Evolutionary conservation across 2,113 vertebrate genomes (phyloP), one percentile per base, ranked within the genome.

Genomic region (Rhinogobius similis): DNA sequence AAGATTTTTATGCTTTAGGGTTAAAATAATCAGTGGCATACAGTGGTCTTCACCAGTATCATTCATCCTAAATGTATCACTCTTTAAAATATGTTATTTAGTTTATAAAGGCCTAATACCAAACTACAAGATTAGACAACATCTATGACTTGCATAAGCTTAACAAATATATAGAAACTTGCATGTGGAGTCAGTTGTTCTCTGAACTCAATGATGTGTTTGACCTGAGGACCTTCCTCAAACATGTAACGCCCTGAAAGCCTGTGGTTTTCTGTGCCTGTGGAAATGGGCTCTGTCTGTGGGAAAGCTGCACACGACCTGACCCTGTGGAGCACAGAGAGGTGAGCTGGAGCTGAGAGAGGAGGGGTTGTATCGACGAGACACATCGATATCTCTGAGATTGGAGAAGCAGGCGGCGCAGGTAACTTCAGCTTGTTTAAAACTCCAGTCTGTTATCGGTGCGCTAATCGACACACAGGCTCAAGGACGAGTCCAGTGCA

Each of bases 171-270:
- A 3, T 4, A 5, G 24, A 26, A 41, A 41, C 56, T 23, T 24
- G 48, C 32, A 48, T 39, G 58, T 61, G 2, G 70, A 65, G 10
- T 56, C 43, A 24, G 27, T 16, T 20, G 26, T 50, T n/a, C 64
- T 24, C 29, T 67, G 53, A 72, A 64, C n/a, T 48, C 44, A 53
- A 39, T 27, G 68, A 46, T 68, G 55, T 50, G 63, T 67, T 39
- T 75, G 81, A 85, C 81, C 75, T 48, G 65, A 44, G 3, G 62
- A 5, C 80, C 70, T 82, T 79, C 72, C 70, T 46, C 85, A 80
- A 86, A 86, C 85, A 76, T 81, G 76, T 79, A 77, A 85, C 38
- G 67, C 88, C 79, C 86, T 87, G 73, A 84, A 87, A 89, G 77
- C 41, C 75, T 81, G 52, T 88, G 85, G 85, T 89, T 89, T 88